phyloP scores from a whole-genome alignment of 1,140 invertebrate species.

The Notospermus geniculatus region DNA sequence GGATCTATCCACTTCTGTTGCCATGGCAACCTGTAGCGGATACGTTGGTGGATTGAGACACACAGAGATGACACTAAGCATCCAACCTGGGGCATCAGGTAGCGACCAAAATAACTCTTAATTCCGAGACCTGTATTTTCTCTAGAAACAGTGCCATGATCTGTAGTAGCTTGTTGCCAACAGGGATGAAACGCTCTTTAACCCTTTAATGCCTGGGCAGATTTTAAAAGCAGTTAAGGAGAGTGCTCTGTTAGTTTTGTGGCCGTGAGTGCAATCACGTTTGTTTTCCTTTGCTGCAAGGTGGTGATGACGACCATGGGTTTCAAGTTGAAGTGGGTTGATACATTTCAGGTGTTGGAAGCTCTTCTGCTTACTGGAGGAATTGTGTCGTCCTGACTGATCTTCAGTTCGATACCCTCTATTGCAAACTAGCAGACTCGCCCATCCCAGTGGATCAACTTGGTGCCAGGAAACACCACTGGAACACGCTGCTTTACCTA shows the following conservation, averaged over 20 bases:
- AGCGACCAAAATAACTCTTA: slow-evolving; percentile 10
- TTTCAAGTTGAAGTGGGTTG: slow-evolving; percentile 19
- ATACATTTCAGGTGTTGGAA: slow-evolving; percentile 29
- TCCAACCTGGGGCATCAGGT: slow-evolving; percentile 42
- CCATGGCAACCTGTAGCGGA: slow-evolving; percentile 39
- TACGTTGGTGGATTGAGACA: slow-evolving; percentile 33
- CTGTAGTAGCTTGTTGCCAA: slow-evolving; percentile 61
- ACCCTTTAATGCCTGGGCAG: too few relatives aligned
- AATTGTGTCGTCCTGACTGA: slow-evolving; percentile 55
- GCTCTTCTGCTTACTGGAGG: neutral
- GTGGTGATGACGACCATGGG: too few relatives aligned
- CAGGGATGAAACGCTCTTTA: neutral
- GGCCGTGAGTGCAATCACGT: too few relatives aligned
- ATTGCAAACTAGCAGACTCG: slow-evolving; percentile 63
- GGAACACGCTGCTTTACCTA: slow-evolving; percentile 76
- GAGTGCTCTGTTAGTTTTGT: too few relatives aligned
- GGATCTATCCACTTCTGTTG: slow-evolving; percentile 38
- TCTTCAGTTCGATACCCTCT: slow-evolving; percentile 71
- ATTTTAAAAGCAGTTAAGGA: too few relatives aligned
- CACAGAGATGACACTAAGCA: slow-evolving; percentile 24
- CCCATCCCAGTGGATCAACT: slow-evolving; percentile 55
- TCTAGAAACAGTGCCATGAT: neutral
- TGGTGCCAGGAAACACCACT: slow-evolving; percentile 70
- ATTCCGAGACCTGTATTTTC: neutral
- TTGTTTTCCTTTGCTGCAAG: slow-evolving; percentile 53